These are phyloP conservation scores for Euborellia annulipes DNA, from an alignment of 1,140 invertebrate genomes.

Conservation along the genomic window DNA sequence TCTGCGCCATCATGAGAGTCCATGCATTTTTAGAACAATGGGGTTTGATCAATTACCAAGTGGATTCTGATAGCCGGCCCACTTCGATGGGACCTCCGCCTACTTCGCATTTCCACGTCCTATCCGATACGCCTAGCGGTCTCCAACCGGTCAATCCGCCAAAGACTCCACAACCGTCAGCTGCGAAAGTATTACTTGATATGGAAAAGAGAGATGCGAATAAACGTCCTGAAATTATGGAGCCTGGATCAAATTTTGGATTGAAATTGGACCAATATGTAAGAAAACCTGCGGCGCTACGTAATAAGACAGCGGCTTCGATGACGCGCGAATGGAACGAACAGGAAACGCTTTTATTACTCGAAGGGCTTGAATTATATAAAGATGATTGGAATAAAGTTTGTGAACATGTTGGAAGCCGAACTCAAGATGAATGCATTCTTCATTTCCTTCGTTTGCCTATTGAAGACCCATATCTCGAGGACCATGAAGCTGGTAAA, in stretches of 20 bases:
- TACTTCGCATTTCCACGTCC: conserved; percentile 96
- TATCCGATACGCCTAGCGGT: conserved; percentile 95
- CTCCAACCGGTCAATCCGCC: conserved; percentile 83
- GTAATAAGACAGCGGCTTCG: conserved; percentile 60
- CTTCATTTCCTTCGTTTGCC: conserved; percentile 92
- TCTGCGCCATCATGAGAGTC: conserved; percentile 97
- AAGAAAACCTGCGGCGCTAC: conserved; percentile 52
- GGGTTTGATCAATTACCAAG: conserved; percentile 97
- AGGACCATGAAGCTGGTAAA: conserved; percentile 54
- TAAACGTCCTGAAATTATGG: conserved; percentile 30
- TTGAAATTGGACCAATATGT: conserved; percentile 84
- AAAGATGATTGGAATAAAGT: conserved; percentile 99
- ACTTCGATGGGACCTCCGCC: conserved; percentile 98
- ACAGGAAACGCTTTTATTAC: conserved; percentile 87
- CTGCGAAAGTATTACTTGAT: conserved; percentile 70
- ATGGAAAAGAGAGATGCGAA: conserved; percentile 41
- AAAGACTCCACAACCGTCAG: conserved; percentile 68
- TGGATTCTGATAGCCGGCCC: conserved; percentile 87
- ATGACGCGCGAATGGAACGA: conserved; percentile 93
- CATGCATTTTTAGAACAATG: conserved; percentile 99
- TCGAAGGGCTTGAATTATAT: conserved; percentile 94
- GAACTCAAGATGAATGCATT: conserved; percentile 99
- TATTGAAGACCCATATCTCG: conserved; percentile 96
- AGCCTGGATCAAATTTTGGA: conserved; percentile 55
- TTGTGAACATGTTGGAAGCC: conserved; percentile 89